A percentile compares a stretch with the other conserved stretches of the same genome.
phyloP scores from a whole-genome alignment of 2,113 vertebrate genomes.

The Poeciliopsis retropinna region DNA sequence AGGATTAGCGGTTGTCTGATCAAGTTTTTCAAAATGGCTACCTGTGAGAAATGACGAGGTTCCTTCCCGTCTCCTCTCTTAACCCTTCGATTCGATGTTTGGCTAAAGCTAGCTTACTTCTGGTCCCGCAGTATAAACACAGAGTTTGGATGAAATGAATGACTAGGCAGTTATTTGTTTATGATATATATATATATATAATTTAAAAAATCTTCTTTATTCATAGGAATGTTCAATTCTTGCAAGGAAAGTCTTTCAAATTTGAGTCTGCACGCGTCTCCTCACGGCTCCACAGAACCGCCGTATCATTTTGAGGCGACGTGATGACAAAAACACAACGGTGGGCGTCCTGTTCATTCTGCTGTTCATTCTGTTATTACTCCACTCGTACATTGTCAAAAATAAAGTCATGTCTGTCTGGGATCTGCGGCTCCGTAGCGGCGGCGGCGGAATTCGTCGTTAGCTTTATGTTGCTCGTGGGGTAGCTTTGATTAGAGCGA shows the following conservation, averaged over 20 bases:
- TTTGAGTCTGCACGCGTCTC: not conserved
- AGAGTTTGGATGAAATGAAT: not conserved
- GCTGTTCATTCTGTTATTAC: not conserved
- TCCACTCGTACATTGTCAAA: not conserved
- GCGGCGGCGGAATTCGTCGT: not conserved
- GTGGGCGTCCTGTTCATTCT: not conserved
- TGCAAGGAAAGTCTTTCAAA: not conserved
- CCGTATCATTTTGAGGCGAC: not conserved
- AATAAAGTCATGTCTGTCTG: not conserved
- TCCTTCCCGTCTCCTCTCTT: no score
- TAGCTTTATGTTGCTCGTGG: not conserved
- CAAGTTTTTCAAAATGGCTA: no score
- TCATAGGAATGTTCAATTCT: not conserved
- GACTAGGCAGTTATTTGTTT: not conserved
- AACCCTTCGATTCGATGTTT: no score
- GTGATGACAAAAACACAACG: not conserved
- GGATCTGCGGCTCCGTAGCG: not conserved
- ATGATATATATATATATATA: not conserved
- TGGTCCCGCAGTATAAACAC: not conserved
- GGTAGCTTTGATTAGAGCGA: not conserved
- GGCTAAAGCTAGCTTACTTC: no score
- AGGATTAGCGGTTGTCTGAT: no score
- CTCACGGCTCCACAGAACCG: not conserved
- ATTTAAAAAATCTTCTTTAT: not conserved
- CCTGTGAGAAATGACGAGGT: no score